Evolutionary conservation across 2,797 vertebrate species (phyloP).

Genomic region (Enteromius unitaeniatus): DNA sequence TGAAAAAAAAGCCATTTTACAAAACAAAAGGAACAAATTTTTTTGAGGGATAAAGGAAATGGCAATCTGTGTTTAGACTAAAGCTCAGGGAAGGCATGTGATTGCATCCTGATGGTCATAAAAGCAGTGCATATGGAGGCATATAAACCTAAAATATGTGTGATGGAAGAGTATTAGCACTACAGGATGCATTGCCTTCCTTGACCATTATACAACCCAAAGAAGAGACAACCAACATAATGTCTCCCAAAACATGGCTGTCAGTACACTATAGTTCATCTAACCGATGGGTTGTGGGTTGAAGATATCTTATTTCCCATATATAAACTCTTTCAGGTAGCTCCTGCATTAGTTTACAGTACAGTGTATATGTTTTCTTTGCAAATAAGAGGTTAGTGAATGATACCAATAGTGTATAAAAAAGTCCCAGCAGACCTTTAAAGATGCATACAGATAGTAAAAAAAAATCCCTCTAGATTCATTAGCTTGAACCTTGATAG

Average conservation of each 20-base stretch:
- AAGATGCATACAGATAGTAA: neutral
- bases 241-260: neutral
- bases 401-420: neutral
- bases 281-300: neutral
- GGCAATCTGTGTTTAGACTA: neutral
- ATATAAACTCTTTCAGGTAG: neutral
- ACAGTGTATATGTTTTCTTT: neutral
- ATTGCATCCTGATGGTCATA: neutral
- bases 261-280: neutral
- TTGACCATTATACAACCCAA: neutral
- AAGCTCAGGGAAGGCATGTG: neutral
- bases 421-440: neutral
- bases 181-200: neutral
- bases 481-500: conserved; percentile 4
- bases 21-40: neutral
- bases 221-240: neutral
- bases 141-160: neutral
- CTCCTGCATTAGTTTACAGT: neutral
- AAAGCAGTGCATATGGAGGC: neutral
- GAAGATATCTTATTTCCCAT: neutral
- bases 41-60: neutral
- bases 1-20: neutral
- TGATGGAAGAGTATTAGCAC: neutral
- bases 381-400: neutral
- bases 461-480: neutral